phyloP scores from a whole-genome alignment of 2,113 vertebrate genomes.

The Myotis yumanensis region DNA sequence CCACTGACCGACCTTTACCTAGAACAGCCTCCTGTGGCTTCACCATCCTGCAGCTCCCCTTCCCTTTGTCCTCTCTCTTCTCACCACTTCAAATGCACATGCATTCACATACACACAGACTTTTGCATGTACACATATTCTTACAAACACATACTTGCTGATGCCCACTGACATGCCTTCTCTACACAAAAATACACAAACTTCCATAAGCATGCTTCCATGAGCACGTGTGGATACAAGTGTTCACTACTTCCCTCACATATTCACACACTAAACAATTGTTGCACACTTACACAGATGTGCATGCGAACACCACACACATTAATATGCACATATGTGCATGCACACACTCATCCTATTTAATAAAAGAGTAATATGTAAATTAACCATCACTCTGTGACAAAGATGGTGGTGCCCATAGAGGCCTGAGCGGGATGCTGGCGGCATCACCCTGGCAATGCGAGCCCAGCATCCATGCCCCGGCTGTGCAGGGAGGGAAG shows the following conservation, averaged over 20 bases:
- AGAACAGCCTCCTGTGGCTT: neutral
- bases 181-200: neutral
- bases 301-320: neutral
- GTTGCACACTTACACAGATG: neutral
- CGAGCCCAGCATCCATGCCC: too few species aligned
- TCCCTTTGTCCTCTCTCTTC: neutral
- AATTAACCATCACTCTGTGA: too few species aligned
- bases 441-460: too few species aligned
- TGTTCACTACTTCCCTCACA: neutral
- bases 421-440: too few species aligned
- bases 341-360: too few species aligned
- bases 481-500: too few species aligned
- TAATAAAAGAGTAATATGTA: too few species aligned
- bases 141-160: neutral
- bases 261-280: neutral
- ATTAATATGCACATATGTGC: neutral
- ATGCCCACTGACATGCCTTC: neutral
- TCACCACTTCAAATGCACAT: neutral
- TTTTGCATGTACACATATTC: neutral
- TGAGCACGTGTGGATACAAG: neutral
- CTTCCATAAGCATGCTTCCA: neutral
- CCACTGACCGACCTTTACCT: neutral
- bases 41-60: neutral
- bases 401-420: too few species aligned
- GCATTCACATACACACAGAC: neutral